These are phyloP conservation scores for Zaprionus inermis DNA, from an alignment of 1,140 invertebrate genomes.

Conservation along the genomic window DNA sequence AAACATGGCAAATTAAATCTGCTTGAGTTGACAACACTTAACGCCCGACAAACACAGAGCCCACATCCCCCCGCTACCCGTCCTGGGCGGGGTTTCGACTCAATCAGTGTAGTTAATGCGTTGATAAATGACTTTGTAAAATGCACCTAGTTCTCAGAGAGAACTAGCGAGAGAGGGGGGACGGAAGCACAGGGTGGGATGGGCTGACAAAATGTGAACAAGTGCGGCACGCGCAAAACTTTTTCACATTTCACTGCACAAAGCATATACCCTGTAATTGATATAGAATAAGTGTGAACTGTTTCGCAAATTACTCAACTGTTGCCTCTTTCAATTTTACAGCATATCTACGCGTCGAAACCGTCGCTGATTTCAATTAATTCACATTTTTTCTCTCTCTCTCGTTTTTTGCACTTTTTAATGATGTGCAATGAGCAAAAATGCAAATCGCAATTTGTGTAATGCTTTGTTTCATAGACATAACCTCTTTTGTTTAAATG, in stretches of 20 bases:
- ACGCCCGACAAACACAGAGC: slow-evolving; percentile 35
- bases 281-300: too few species aligned
- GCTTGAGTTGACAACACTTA: slow-evolving; percentile 82
- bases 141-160: slow-evolving; percentile 48
- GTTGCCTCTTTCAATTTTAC: background rate
- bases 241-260: background rate
- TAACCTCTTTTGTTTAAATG: slow-evolving; percentile 81
- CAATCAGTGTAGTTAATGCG: slow-evolving; percentile 78
- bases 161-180: background rate
- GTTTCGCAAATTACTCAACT: background rate
- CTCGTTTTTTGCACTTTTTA: slow-evolving; percentile 17
- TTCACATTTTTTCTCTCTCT: slow-evolving; percentile 3
- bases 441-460: slow-evolving; percentile 75
- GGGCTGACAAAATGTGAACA: slow-evolving; percentile 53
- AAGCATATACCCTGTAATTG: background rate
- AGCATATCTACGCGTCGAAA: slow-evolving; percentile 7
- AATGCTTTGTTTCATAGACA: slow-evolving; percentile 68
- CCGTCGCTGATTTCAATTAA: background rate
- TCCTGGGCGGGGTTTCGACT: slow-evolving; percentile 32
- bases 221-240: slow-evolving; percentile 35
- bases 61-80: background rate
- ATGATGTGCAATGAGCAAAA: slow-evolving; percentile 37
- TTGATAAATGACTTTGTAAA: slow-evolving; percentile 80
- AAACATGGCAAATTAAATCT: slow-evolving; percentile 83
- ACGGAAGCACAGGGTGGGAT: too few species aligned